Conservation (phyloP, 2,888 invertebrate genomes). For the Rhogogaster chlorosoma region DNA sequence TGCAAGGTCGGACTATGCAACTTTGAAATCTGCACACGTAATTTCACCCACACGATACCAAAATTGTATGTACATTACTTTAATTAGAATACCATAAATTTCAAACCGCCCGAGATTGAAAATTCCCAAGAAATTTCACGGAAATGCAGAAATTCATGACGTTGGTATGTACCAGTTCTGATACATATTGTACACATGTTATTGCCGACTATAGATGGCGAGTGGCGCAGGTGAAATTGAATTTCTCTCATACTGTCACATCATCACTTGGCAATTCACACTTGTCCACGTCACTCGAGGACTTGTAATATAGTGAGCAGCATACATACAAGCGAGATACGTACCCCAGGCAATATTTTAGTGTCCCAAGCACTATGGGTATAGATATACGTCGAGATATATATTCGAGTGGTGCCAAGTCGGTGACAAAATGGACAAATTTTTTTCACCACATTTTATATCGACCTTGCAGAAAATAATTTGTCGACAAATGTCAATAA, state of each 20-base stretch:
- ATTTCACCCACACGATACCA: no score
- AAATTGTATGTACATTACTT: no score
- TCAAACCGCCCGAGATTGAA: no score
- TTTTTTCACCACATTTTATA: background rate
- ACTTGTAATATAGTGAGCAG: background rate
- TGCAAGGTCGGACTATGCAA: background rate
- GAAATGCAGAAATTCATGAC: background rate
- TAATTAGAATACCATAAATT: no score
- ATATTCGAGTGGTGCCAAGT: background rate
- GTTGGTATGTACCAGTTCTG: background rate
- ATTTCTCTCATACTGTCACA: conserved; percentile 33
- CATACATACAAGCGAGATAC: background rate
- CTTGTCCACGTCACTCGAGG: conserved; percentile 8
- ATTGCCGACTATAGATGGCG: background rate
- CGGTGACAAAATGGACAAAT: background rate
- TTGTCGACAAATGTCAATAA: conserved; percentile 22
- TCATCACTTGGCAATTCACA: conserved; percentile 25
- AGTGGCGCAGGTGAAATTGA: conserved; percentile 39
- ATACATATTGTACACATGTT: background rate
- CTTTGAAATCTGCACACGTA: background rate
- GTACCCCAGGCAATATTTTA: background rate
- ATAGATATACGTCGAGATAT: background rate
- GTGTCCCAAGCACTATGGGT: background rate
- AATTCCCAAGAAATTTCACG: background rate
- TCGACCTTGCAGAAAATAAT: conserved; percentile 28